These are phyloP conservation scores for Spongilla lacustris DNA, from an alignment of 37 sponge, comb jelly and placozoan genomes.

Conservation along the genomic window DNA sequence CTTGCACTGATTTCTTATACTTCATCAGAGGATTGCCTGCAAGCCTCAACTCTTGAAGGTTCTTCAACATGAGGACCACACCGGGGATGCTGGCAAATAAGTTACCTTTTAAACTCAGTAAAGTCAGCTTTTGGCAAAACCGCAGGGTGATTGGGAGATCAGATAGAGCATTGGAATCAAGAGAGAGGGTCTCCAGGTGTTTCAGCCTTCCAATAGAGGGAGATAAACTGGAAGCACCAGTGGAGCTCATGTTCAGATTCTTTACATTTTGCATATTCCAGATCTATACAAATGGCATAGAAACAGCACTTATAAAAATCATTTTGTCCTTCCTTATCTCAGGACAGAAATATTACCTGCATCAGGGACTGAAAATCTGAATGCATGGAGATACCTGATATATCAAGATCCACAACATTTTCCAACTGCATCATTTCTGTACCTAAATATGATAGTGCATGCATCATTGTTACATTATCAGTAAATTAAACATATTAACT, in stretches of 20 bases:
- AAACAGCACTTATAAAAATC: too few relatives aligned
- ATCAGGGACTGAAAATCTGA: too few relatives aligned
- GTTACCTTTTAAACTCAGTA: constrained; percentile 38
- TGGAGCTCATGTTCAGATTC: constrained; percentile 38
- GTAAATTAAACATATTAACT: too few relatives aligned
- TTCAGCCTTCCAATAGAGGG: constrained; percentile 64
- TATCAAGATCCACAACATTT: constrained; percentile 40
- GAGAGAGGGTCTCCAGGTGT: constrained; percentile 51
- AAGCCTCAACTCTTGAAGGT: constrained; percentile 33
- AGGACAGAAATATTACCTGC: too few relatives aligned
- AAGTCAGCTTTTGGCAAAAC: constrained; percentile 49
- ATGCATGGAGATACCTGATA: constrained; percentile 8
- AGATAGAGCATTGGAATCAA: constrained; percentile 40
- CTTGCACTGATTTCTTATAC: too few relatives aligned
- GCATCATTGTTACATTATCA: too few relatives aligned
- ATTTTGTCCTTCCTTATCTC: too few relatives aligned
- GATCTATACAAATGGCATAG: constrained; percentile 35
- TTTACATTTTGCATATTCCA: constrained; percentile 59
- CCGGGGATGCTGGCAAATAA: constrained; percentile 41
- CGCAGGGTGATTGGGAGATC: constrained; percentile 64
- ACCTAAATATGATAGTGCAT: too few relatives aligned
- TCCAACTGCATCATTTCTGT: constrained; percentile 33
- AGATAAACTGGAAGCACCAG: constrained; percentile 27
- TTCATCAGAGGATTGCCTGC: background rate
- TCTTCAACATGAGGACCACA: constrained; percentile 31